These are phyloP conservation scores for Lycopodina hypogea DNA, from an alignment of 37 sponge, comb jelly and placozoan species.

Conservation along the genomic window DNA sequence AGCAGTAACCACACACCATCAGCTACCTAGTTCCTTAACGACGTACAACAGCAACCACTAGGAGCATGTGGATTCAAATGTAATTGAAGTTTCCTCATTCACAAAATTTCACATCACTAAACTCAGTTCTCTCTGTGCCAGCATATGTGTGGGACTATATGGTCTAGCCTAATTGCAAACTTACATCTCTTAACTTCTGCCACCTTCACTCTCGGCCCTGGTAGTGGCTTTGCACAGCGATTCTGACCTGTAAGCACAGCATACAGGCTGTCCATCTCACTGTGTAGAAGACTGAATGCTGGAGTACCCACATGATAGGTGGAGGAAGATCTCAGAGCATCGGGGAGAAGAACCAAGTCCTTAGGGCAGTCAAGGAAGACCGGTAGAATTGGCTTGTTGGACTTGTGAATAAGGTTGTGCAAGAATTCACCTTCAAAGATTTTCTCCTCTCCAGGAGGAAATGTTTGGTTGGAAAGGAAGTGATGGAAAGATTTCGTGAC, in stretches of 20 bases:
- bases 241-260: constrained; percentile 36
- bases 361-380: constrained; percentile 22
- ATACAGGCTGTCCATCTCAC: constrained; percentile 23
- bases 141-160: no score
- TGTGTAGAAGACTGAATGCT: neutral
- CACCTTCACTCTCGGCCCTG: neutral
- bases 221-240: constrained; percentile 7
- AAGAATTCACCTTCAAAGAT: constrained; percentile 27
- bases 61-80: no score
- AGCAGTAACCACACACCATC: no score
- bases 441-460: constrained; percentile 10
- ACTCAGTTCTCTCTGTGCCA: no score
- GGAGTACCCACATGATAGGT: constrained; percentile 12
- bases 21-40: no score
- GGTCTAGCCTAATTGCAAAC: no score
- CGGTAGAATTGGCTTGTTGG: constrained; percentile 22
- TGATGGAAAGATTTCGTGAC: constrained; percentile 47
- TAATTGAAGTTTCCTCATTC: no score
- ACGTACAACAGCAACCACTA: no score
- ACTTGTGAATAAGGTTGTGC: constrained; percentile 20
- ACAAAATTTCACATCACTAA: no score
- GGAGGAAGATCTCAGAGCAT: constrained; percentile 3
- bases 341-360: constrained; percentile 22
- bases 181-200: constrained; percentile 15
- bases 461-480: constrained; percentile 34